A percentile compares a stretch with the other conserved stretches of the same genome.
Evolutionary conservation across 2,888 invertebrate genomes (phyloP).

Genomic region (Odontocolon sp.): DNA sequence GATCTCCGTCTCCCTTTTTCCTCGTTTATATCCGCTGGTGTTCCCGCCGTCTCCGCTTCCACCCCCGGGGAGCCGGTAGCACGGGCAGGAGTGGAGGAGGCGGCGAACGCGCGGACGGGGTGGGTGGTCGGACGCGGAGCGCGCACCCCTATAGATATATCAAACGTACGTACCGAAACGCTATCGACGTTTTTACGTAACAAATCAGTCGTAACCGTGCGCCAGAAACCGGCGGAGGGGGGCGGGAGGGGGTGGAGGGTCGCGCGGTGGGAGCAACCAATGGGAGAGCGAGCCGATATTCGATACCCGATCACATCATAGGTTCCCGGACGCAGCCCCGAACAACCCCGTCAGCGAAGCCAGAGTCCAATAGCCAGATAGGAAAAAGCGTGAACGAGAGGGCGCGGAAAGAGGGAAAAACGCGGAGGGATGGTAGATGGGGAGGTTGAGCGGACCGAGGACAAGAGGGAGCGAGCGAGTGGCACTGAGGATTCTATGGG

Average conservation of each 20-base stretch:
- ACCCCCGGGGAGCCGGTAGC: conserved; percentile 49
- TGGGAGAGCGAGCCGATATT: conserved; percentile 80
- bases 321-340: conserved; percentile 74
- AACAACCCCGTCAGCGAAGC: conserved; percentile 66
- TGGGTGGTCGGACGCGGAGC: too few relatives aligned
- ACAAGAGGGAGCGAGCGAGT: conserved; percentile 46
- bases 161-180: conserved; percentile 73
- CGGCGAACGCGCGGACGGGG: conserved; percentile 68
- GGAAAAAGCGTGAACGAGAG: conserved; percentile 74
- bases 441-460: conserved; percentile 35
- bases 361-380: conserved; percentile 80
- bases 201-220: conserved; percentile 81
- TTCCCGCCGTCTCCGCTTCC: conserved; percentile 52
- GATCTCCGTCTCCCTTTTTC: conserved; percentile 52
- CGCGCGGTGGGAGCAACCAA: conserved; percentile 78
- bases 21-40: conserved; percentile 47
- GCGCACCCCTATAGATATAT: conserved; percentile 51
- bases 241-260: conserved; percentile 68
- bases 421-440: conserved; percentile 56
- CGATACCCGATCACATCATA: conserved; percentile 81
- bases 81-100: conserved; percentile 67
- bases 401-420: conserved; percentile 61
- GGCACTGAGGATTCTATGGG: conserved; percentile 28
- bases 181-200: conserved; percentile 81
- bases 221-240: conserved; percentile 59